A percentile compares a stretch with the other conserved stretches of the same genome.
These are phyloP conservation scores for Hydropotes inermis DNA, from an alignment of 2,113 vertebrate genomes.

Conservation along the genomic window DNA sequence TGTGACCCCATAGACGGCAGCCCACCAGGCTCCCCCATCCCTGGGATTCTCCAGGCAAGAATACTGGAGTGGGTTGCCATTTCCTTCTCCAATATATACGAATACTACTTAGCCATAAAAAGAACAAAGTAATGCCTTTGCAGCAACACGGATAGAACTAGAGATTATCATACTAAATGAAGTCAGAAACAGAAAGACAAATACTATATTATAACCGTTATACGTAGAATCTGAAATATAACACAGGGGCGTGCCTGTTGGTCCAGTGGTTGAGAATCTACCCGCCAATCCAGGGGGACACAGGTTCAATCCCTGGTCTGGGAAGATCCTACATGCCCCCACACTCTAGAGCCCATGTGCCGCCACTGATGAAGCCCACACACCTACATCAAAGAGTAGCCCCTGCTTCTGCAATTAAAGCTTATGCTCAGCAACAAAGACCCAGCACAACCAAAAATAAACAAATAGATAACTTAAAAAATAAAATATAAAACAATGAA, in stretches of 20 bases:
- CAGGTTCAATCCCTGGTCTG: not conserved
- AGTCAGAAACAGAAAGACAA: not conserved
- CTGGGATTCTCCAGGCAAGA: too few relatives aligned
- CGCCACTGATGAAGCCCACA: not conserved
- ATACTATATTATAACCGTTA: not conserved
- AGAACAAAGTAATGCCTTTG: not conserved
- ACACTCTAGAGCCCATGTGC: not conserved
- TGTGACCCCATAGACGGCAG: too few relatives aligned
- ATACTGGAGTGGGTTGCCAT: too few relatives aligned
- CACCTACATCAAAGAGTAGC: not conserved
- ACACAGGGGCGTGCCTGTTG: not conserved
- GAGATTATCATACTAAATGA: not conserved
- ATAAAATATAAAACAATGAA: not conserved
- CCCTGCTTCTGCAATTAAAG: not conserved
- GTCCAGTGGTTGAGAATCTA: not conserved
- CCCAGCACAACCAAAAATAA: not conserved
- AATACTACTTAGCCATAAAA: not conserved
- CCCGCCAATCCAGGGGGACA: not conserved
- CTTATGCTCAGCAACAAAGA: not conserved
- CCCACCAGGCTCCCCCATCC: too few relatives aligned
- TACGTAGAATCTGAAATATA: not conserved
- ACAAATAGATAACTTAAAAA: not conserved
- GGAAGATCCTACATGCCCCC: not conserved
- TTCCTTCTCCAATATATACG: not conserved
- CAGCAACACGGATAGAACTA: not conserved